These are phyloP conservation scores for Crossocerus cetratus DNA, from an alignment of 2,888 invertebrate species.

Conservation along the genomic window DNA sequence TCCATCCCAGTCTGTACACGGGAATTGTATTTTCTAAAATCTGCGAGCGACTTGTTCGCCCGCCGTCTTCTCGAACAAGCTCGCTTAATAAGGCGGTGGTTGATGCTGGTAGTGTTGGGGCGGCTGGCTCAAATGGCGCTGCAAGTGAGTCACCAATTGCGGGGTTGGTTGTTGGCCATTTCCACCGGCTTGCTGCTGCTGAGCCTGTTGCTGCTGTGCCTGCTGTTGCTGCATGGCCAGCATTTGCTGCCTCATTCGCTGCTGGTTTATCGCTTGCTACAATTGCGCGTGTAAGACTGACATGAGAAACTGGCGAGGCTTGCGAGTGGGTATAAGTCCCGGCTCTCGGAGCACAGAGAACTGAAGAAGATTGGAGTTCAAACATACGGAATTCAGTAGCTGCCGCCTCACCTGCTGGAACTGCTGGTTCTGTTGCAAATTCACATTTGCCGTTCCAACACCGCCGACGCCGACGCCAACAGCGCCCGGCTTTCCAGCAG, in stretches of 20 bases:
- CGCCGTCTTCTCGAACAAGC: no score
- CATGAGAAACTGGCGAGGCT: no score
- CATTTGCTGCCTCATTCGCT: slow-evolving; percentile 85
- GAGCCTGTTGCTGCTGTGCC: slow-evolving; percentile 78
- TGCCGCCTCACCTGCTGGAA: slow-evolving; percentile 79
- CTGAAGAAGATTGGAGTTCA: neutral
- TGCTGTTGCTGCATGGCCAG: slow-evolving; percentile 82
- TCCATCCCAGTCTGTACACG: slow-evolving; percentile 18
- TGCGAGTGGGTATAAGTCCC: no score
- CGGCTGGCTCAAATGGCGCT: slow-evolving; percentile 80
- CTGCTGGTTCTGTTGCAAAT: slow-evolving; percentile 80
- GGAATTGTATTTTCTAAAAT: slow-evolving; percentile 32
- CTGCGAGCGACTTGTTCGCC: slow-evolving; percentile 32
- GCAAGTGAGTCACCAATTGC: slow-evolving; percentile 83
- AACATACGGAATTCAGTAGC: slow-evolving; percentile 11
- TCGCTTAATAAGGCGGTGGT: slow-evolving; percentile 80
- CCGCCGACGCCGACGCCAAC: slow-evolving; percentile 72
- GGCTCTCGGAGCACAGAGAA: no score
- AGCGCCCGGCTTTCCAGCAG: slow-evolving; percentile 75
- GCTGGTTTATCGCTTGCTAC: slow-evolving; percentile 76
- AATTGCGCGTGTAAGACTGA: no score
- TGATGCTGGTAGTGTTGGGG: slow-evolving; percentile 79
- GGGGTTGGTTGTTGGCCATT: slow-evolving; percentile 79
- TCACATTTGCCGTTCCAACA: slow-evolving; percentile 69
- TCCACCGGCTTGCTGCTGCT: slow-evolving; percentile 71